Conservation (phyloP, 1,140 invertebrate genomes). For the Trachymyrmex septentrionalis region DNA sequence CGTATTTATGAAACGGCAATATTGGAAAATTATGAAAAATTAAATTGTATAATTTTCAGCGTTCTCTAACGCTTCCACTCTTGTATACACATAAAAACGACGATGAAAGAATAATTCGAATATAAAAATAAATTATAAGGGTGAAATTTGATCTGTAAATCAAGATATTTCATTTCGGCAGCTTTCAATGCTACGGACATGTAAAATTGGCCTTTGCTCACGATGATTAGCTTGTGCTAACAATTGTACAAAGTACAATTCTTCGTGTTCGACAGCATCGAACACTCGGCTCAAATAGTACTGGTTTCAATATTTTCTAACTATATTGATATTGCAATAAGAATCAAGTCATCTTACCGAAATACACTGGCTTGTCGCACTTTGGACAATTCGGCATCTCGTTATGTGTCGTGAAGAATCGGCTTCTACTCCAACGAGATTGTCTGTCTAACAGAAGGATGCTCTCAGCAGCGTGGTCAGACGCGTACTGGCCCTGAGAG, state of each 20-base stretch:
- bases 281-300: background rate
- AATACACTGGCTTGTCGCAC: slow-evolving; percentile 88
- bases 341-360: slow-evolving; percentile 85
- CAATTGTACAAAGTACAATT: background rate
- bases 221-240: too few relatives aligned
- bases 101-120: background rate
- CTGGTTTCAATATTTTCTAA: background rate
- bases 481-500: slow-evolving; percentile 79
- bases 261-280: background rate
- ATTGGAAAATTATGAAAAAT: slow-evolving; percentile 1
- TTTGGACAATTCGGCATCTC: slow-evolving; percentile 88
- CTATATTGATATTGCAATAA: background rate
- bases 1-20: background rate
- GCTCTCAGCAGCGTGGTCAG: slow-evolving; percentile 83
- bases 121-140: background rate
- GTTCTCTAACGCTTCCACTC: background rate
- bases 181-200: background rate
- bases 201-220: background rate
- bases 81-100: too few relatives aligned
- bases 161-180: background rate
- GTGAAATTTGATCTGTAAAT: background rate
- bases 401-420: slow-evolving; percentile 48
- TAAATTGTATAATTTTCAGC: background rate
- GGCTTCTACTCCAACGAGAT: slow-evolving; percentile 9
- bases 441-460: slow-evolving; percentile 63